phyloP scores from a whole-genome alignment of 2,888 invertebrate genomes.

The Agrilus mali region DNA sequence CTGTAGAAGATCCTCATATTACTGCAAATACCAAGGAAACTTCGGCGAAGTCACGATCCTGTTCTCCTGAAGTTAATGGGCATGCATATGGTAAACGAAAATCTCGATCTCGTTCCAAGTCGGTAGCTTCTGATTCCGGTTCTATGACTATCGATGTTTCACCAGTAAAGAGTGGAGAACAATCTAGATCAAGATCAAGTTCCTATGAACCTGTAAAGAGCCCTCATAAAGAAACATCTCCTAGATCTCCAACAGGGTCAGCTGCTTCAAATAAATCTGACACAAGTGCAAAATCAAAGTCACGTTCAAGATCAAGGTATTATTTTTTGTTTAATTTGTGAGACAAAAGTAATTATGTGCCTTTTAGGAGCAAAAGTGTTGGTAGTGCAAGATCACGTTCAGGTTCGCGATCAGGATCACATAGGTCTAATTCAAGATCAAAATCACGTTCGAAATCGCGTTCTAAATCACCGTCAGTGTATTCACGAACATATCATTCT shows the following conservation, averaged over 20 bases:
- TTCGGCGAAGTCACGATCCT: constrained; percentile 13
- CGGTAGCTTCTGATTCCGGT: constrained; percentile 12
- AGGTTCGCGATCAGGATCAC: constrained; percentile 19
- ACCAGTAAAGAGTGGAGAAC: constrained; percentile 13
- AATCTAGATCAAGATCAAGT: constrained; percentile 15
- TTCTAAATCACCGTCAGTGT: constrained; percentile 3
- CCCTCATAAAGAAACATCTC: constrained; percentile 10
- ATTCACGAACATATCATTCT: not conserved
- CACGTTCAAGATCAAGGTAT: constrained; percentile 20
- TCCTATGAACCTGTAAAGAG: constrained; percentile 15
- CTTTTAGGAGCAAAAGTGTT: constrained; percentile 4
- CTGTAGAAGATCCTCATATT: constrained; percentile 1
- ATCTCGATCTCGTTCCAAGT: constrained; percentile 12
- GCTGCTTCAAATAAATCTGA: constrained; percentile 17
- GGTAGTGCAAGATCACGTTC: constrained; percentile 14
- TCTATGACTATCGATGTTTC: constrained; percentile 15
- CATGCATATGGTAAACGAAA: constrained; percentile 1
- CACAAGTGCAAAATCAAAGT: constrained; percentile 12
- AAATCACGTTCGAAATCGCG: constrained; percentile 13
- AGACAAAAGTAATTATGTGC: too few relatives aligned
- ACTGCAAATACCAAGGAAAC: constrained; percentile 18
- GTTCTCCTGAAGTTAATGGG: constrained; percentile 9
- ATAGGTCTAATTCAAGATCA: constrained; percentile 16
- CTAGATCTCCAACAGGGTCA: constrained; percentile 15
- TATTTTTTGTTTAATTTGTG: constrained; percentile 16